Base-by-base conservation (phyloP, 2,888 invertebrate genomes). In the Gastracanthus pulcherrimus region DNA sequence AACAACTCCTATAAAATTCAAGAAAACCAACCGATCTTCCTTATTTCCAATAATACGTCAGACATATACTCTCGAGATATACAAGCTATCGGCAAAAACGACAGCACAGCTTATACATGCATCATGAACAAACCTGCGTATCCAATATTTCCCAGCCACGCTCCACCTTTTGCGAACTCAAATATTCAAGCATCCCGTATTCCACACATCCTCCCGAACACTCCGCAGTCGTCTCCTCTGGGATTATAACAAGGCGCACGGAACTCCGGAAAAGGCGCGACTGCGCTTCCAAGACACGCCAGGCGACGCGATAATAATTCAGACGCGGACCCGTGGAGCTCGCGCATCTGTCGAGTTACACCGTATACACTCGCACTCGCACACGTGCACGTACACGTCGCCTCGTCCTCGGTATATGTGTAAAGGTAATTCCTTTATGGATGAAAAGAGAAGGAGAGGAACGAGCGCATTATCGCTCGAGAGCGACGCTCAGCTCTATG, bases 251-350 rank as follows among this genome's bases (percentile, higher is more conserved):
- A 55, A 55, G 55, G n/a, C 11, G 51, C 55, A 13, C 13, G 11
- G 13, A 3, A 55, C 23, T 26, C 55, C 26, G 55, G 55, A 55
- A 55, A 55, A 26, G 23, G 13, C 11, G 55, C 23, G 55, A 26
- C n/a, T n/a, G n/a, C n/a, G n/a, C n/a, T n/a, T n/a, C n/a, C 55
- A 55, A 55, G 55, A 55, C 55, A 16, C n/a, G n/a, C n/a, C n/a
- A 41, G 41, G 41, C 41, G 23, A 51, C 55, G 23, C n/a, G 55
- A 55, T 55, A 55, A 55, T 55, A 55, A 55, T 55, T 55, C 55
- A 55, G 55, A 55, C 26, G 26, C 11, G 11, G 26, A 55, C 55
- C n/a, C n/a, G n/a, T n/a, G n/a, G n/a, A n/a, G n/a, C n/a, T n/a
- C n/a, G n/a, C n/a, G n/a, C n/a, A n/a, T n/a, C n/a, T n/a, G n/a